Evolutionary conservation across 2,797 vertebrate genomes (phyloP).

Genomic region (Lepidocolaptes lacrymiger): DNA sequence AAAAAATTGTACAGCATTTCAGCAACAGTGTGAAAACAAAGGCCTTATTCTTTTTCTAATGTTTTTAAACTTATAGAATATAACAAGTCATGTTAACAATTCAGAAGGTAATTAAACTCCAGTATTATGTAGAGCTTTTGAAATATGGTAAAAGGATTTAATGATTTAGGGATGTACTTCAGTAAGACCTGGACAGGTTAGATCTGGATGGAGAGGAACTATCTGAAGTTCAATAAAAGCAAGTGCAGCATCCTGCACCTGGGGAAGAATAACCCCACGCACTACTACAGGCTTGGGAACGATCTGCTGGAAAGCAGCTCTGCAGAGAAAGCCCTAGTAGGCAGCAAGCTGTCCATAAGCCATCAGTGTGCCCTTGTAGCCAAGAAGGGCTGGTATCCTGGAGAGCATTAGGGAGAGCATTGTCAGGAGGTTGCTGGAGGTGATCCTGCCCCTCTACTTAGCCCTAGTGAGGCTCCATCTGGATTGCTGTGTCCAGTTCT

Average conservation of each 20-base stretch:
- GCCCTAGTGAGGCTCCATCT: rapidly evolving
- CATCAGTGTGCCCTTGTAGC: no score
- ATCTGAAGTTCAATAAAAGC: neutral
- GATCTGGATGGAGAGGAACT: neutral
- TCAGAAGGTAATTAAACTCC: neutral
- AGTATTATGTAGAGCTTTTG: neutral
- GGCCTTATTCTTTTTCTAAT: rapidly evolving
- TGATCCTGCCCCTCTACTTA: neutral
- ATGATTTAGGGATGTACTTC: neutral
- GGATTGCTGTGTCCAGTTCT: neutral
- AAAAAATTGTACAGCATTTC: neutral
- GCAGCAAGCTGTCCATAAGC: rapidly evolving
- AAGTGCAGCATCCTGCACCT: neutral
- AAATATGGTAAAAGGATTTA: neutral
- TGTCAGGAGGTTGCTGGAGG: no score
- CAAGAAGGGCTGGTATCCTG: no score
- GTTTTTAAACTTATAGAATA: neutral
- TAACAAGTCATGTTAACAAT: neutral
- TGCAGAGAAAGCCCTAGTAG: neutral
- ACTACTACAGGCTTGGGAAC: neutral
- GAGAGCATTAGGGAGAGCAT: neutral
- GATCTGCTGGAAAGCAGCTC: neutral
- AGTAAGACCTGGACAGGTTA: neutral
- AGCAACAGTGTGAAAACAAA: neutral
- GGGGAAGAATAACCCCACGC: neutral